phyloP scores from a whole-genome alignment of 2,888 invertebrate genomes.

The Poecilus cupreus region DNA sequence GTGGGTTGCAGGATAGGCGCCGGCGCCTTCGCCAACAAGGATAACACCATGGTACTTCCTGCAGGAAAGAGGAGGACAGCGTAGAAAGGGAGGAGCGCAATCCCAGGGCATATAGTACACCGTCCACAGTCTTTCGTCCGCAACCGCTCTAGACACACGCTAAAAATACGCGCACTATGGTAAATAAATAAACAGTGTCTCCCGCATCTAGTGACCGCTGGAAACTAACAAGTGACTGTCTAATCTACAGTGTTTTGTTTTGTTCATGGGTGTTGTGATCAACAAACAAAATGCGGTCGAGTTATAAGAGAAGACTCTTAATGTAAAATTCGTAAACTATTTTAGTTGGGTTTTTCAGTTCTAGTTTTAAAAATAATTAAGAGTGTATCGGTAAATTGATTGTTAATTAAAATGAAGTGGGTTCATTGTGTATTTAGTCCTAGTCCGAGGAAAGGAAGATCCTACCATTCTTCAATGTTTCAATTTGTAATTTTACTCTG shows the following conservation, averaged over 20 bases:
- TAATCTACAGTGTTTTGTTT: slow-evolving; percentile 36
- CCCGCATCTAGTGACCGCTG: slow-evolving; percentile 6
- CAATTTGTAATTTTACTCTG: slow-evolving; percentile 7
- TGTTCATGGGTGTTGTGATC: slow-evolving; percentile 17
- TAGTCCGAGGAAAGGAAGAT: background rate
- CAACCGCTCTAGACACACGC: background rate
- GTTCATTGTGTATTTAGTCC: background rate
- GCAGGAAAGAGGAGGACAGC: background rate
- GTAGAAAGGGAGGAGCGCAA: slow-evolving; percentile 47
- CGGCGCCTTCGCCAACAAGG: slow-evolving; percentile 62
- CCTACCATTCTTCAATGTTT: background rate
- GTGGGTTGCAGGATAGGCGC: slow-evolving; percentile 64
- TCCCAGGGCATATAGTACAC: slow-evolving; percentile 44
- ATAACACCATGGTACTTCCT: background rate
- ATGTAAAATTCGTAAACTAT: slow-evolving; percentile 2
- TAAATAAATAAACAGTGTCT: slow-evolving; percentile 40
- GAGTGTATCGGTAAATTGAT: background rate
- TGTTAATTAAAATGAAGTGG: slow-evolving; percentile 37
- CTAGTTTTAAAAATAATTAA: background rate
- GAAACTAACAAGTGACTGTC: background rate
- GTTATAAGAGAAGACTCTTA: slow-evolving; percentile 70
- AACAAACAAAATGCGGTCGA: slow-evolving; percentile 62
- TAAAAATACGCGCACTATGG: slow-evolving; percentile 16
- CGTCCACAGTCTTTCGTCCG: slow-evolving; percentile 22
- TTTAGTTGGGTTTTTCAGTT: background rate